phyloP scores from a whole-genome alignment of 2,797 vertebrate genomes.

The Mionectes olivaceus region DNA sequence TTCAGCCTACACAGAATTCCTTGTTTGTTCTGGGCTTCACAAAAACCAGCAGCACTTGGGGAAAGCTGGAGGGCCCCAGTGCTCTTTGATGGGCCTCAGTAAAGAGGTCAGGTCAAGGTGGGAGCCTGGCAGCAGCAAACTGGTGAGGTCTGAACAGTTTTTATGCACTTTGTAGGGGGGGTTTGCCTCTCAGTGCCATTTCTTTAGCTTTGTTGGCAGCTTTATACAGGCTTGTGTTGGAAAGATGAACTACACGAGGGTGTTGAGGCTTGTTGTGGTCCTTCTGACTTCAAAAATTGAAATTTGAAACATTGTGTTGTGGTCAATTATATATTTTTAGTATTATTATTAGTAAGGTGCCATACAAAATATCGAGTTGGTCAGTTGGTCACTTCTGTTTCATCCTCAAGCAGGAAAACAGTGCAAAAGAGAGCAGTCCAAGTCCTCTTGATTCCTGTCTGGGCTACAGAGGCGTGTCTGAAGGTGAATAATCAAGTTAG shows the following conservation, averaged over 20 bases:
- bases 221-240: neutral
- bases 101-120: neutral
- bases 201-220: neutral
- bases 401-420: neutral
- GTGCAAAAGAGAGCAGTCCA: neutral
- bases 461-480: neutral
- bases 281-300: neutral
- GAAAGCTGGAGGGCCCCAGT: neutral
- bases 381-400: neutral
- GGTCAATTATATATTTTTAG: neutral
- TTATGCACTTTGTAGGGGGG: neutral
- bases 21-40: neutral
- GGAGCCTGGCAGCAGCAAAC: neutral
- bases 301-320: neutral
- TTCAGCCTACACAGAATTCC: neutral
- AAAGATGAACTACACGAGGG: rapidly evolving
- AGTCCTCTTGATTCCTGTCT: neutral
- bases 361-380: rapidly evolving
- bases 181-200: neutral
- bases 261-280: rapidly evolving
- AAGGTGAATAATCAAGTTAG: neutral
- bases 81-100: neutral
- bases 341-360: neutral
- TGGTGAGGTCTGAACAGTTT: neutral
- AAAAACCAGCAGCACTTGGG: neutral